Conservation (phyloP, 1,140 invertebrate genomes). For the Zelostemma sp. region DNA sequence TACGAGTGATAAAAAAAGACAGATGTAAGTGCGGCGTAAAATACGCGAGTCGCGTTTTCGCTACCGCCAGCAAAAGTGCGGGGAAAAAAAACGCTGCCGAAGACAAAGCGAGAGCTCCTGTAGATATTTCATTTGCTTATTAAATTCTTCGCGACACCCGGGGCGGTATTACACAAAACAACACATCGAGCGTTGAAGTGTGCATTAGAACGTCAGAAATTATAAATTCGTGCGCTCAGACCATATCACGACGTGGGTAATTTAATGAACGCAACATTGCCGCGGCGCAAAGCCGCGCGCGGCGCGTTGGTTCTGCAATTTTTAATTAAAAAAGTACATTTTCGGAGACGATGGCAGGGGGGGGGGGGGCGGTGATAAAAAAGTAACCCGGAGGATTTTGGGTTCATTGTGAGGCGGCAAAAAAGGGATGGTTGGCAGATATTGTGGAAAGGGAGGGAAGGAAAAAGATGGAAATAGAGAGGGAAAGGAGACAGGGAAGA, state of each 20-base stretch:
- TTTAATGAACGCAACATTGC: conserved; percentile 53
- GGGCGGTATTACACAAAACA: neutral
- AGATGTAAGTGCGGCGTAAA: no score
- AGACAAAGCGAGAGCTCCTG: no score
- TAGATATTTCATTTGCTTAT: no score
- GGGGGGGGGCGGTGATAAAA: conserved; percentile 38
- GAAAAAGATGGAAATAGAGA: conserved; percentile 17
- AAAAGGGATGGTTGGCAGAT: conserved; percentile 59
- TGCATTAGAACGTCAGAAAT: conserved; percentile 42
- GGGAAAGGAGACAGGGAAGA: conserved; percentile 40
- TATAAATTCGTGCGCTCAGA: conserved; percentile 40
- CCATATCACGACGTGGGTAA: conserved; percentile 41
- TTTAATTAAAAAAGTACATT: conserved; percentile 59
- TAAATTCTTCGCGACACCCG: no score
- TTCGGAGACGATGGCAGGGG: conserved; percentile 47
- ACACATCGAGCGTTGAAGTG: conserved; percentile 24
- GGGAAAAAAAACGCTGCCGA: no score
- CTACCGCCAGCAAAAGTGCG: no score
- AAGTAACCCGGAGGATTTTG: conserved; percentile 43
- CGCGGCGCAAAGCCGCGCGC: conserved; percentile 33
- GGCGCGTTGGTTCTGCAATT: conserved; percentile 46
- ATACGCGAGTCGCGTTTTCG: no score
- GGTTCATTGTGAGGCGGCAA: conserved; percentile 65
- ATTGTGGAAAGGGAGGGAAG: conserved; percentile 39
- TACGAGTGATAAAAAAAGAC: no score